Evolutionary conservation across 2,797 vertebrate species (phyloP).

Genomic region (Adelosebastes latens): DNA sequence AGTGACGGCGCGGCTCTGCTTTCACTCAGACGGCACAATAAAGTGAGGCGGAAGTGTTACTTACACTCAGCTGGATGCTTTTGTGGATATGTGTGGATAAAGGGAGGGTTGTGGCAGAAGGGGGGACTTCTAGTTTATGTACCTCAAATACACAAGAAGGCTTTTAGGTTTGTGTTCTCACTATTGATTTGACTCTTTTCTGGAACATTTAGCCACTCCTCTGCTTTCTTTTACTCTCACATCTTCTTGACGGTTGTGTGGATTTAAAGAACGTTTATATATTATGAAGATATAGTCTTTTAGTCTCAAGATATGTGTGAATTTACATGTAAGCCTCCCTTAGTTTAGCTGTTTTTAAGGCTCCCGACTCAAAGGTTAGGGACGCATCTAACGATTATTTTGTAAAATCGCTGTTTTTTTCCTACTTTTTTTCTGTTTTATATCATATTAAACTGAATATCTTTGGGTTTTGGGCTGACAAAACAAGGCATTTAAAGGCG

Average conservation of each 20-base stretch:
- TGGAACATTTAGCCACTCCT: background rate
- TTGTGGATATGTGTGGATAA: constrained; percentile 16
- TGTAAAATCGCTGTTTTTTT: too few species aligned
- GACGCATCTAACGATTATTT: too few species aligned
- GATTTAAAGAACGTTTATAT: background rate
- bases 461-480: too few species aligned
- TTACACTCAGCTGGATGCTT: constrained; percentile 50
- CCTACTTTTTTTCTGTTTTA: too few species aligned
- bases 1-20: constrained; percentile 3
- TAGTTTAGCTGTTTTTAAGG: background rate
- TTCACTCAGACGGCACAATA: constrained; percentile 35
- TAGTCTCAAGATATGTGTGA: background rate
- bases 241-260: background rate
- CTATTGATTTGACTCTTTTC: constrained; percentile 15
- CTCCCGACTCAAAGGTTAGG: too few species aligned
- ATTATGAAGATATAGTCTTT: background rate
- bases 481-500: too few species aligned
- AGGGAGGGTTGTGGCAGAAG: background rate
- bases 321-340: background rate
- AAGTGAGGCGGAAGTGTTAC: constrained; percentile 36
- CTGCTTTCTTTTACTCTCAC: background rate
- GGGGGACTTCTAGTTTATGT: background rate
- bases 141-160: background rate
- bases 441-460: too few species aligned
- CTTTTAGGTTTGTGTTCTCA: background rate